These are phyloP conservation scores for Protobothrops mucrosquamatus DNA, from an alignment of 2,113 vertebrate genomes.

Conservation along the genomic window DNA sequence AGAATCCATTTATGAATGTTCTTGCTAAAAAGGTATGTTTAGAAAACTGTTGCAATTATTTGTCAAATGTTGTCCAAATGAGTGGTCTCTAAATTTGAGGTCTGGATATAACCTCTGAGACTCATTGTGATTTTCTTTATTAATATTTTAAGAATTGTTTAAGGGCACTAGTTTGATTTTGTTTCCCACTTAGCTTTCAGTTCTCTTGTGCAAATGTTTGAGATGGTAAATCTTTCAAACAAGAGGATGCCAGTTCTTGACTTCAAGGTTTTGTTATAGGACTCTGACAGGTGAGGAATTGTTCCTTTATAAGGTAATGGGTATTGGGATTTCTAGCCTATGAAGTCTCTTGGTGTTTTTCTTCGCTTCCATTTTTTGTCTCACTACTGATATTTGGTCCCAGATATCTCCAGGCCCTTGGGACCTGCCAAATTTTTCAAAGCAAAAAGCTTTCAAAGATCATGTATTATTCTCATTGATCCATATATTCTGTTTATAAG, in stretches of 20 bases:
- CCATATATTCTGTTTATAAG: background rate
- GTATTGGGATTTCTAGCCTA: background rate
- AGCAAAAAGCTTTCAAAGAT: background rate
- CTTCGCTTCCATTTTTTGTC: background rate
- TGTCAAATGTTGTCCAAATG: background rate
- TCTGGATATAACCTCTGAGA: constrained; percentile 26
- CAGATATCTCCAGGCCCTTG: background rate
- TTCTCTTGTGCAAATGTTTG: background rate
- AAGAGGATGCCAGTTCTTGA: rapidly evolving
- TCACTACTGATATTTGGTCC: background rate
- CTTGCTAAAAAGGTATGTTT: background rate
- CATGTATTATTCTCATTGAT: background rate
- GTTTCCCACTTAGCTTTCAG: background rate
- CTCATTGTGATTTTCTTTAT: constrained; percentile 37
- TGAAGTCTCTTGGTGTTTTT: background rate
- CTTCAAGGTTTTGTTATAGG: background rate
- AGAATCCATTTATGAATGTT: background rate
- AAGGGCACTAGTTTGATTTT: constrained; percentile 9
- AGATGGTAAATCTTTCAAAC: background rate
- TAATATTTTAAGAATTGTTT: constrained; percentile 57
- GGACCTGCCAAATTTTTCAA: background rate
- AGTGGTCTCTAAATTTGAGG: constrained; percentile 17
- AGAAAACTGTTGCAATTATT: background rate
- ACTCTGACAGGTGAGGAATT: background rate
- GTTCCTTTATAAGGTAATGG: background rate